Conservation (phyloP, 2,113 vertebrate genomes). For the Hucho hucho region DNA sequence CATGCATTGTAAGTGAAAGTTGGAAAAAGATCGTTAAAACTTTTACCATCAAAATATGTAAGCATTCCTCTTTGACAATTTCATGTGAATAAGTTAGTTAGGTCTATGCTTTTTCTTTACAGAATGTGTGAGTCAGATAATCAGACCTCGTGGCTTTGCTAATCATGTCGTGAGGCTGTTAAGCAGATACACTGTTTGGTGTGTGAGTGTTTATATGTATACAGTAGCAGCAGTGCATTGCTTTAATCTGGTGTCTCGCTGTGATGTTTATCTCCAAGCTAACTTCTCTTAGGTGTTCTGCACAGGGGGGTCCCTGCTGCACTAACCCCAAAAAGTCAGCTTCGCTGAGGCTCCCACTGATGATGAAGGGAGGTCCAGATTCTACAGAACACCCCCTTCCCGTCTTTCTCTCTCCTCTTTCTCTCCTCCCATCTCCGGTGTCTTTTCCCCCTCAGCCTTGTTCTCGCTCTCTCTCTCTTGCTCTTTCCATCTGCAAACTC, state of each 20-base stretch:
- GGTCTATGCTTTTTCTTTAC: background rate
- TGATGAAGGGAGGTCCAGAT: slow-evolving; percentile 55
- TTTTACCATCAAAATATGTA: slow-evolving; percentile 4
- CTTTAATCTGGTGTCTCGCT: slow-evolving; percentile 19
- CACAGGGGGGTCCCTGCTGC: slow-evolving; percentile 41
- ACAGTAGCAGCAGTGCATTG: background rate
- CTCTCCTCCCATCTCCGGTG: slow-evolving; percentile 8
- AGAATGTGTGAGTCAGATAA: background rate
- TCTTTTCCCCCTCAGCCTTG: slow-evolving; percentile 33
- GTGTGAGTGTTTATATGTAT: background rate
- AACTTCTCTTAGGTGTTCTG: background rate
- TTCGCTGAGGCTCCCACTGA: slow-evolving; percentile 49
- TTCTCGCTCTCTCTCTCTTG: slow-evolving; percentile 8
- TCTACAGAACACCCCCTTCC: slow-evolving; percentile 39
- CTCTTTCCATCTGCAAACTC: background rate
- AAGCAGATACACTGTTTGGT: background rate
- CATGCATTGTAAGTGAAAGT: background rate
- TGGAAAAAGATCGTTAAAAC: slow-evolving; percentile 8
- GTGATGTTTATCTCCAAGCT: slow-evolving; percentile 12
- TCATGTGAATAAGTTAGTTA: slow-evolving; percentile 8
- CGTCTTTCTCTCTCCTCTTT: slow-evolving; percentile 27
- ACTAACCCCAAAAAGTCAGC: slow-evolving; percentile 70
- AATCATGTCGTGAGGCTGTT: background rate
- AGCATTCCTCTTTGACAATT: background rate
- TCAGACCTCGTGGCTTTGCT: slow-evolving; percentile 2